These are phyloP conservation scores for Hybognathus amarus DNA, from an alignment of 2,797 vertebrate species.

Conservation along the genomic window DNA sequence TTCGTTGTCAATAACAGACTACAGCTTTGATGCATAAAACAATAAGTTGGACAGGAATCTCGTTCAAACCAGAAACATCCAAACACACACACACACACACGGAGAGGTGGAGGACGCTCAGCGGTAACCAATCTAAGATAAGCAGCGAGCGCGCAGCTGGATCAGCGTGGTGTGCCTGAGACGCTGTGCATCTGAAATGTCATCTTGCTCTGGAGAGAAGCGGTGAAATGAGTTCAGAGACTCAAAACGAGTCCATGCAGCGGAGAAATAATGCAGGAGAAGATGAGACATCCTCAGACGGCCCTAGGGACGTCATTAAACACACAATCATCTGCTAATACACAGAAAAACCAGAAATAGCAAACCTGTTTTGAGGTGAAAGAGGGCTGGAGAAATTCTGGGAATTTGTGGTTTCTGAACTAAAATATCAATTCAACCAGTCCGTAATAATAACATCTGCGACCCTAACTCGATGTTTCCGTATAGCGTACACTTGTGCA, in stretches of 20 bases:
- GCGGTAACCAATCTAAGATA: constrained; percentile 8
- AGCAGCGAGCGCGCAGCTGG: neutral
- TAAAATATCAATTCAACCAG: neutral
- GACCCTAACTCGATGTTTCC: neutral
- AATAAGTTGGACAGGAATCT: neutral
- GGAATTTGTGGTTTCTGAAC: neutral
- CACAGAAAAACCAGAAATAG: neutral
- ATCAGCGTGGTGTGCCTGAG: neutral
- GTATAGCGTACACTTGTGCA: neutral
- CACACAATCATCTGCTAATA: neutral
- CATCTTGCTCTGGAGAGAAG: constrained; percentile 20
- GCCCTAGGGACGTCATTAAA: neutral
- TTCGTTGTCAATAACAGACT: neutral
- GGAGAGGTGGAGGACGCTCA: neutral
- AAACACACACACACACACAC: constrained; percentile 3
- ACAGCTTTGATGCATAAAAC: neutral
- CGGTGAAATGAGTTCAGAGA: neutral
- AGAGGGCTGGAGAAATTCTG: neutral
- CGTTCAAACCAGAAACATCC: neutral
- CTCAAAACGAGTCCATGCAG: neutral
- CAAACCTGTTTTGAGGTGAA: neutral
- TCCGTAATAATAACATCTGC: neutral
- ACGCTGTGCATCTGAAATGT: constrained; percentile 34
- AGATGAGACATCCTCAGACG: neutral
- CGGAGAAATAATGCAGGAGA: neutral